phyloP scores from a whole-genome alignment of 2,113 vertebrate genomes.

The Oncorhynchus gorbuscha region DNA sequence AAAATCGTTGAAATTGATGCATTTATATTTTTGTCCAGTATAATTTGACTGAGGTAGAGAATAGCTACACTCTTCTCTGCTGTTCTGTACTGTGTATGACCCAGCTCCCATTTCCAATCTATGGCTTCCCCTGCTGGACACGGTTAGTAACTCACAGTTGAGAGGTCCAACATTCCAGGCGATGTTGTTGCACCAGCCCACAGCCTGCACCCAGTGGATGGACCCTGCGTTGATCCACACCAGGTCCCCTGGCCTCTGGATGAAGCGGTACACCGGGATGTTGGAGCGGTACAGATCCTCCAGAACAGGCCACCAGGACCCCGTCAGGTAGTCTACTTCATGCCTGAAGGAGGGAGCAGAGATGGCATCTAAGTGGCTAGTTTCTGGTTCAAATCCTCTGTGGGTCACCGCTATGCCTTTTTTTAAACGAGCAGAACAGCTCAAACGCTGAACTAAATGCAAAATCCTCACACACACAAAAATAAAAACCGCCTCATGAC shows the following conservation, averaged over 20 bases:
- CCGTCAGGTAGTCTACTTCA: slow-evolving; percentile 87
- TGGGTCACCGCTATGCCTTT: neutral
- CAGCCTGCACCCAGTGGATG: slow-evolving; percentile 92
- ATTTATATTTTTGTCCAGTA: too few species aligned
- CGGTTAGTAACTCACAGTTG: slow-evolving; percentile 74
- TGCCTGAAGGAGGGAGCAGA: slow-evolving; percentile 69
- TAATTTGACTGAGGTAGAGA: too few species aligned
- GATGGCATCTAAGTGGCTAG: neutral
- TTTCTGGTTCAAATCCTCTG: neutral
- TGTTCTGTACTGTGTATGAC: neutral
- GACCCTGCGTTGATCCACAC: slow-evolving; percentile 94
- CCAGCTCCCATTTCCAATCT: too few species aligned
- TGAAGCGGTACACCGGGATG: slow-evolving; percentile 91
- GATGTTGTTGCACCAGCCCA: slow-evolving; percentile 95
- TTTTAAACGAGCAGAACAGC: neutral
- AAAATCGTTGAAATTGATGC: too few species aligned
- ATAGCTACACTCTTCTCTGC: too few species aligned
- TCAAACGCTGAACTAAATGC: neutral
- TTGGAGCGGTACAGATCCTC: slow-evolving; percentile 88
- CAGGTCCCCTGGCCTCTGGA: slow-evolving; percentile 89
- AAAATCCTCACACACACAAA: neutral
- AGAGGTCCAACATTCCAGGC: slow-evolving; percentile 93
- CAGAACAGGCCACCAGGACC: slow-evolving; percentile 92
- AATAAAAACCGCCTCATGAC: slow-evolving; percentile 24
- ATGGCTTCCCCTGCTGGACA: neutral